Evolutionary conservation across 1,140 invertebrate genomes (phyloP).

Genomic region (Drosophila albomicans): DNA sequence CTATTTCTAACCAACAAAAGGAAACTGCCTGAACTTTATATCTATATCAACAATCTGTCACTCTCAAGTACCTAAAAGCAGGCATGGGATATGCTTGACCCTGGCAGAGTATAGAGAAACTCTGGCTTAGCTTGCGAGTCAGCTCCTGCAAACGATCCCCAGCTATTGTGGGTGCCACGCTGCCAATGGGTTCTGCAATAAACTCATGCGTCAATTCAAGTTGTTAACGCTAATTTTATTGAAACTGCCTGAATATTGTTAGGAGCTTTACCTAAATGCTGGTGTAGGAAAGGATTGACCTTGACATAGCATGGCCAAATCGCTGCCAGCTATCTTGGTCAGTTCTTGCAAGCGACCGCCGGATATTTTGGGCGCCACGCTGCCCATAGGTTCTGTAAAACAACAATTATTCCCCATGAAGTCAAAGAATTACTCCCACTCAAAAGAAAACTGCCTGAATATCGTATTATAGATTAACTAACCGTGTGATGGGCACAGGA

Average conservation of each 20-base stretch:
- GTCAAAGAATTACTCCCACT: background rate
- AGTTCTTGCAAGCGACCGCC: slow-evolving; percentile 82
- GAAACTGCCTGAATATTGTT: slow-evolving; percentile 40
- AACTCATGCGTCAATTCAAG: background rate
- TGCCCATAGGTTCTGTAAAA: slow-evolving; percentile 88
- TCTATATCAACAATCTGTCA: background rate
- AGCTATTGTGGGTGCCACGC: slow-evolving; percentile 88
- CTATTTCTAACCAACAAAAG: background rate
- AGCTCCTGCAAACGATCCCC: slow-evolving; percentile 87
- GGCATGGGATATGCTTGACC: slow-evolving; percentile 88
- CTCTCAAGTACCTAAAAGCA: slow-evolving; percentile 86
- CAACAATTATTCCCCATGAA: background rate
- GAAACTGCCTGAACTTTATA: slow-evolving; percentile 47
- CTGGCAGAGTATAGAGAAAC: slow-evolving; percentile 87
- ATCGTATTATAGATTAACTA: slow-evolving; percentile 4
- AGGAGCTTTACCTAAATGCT: slow-evolving; percentile 85
- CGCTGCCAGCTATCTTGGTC: slow-evolving; percentile 60
- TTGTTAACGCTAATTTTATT: background rate
- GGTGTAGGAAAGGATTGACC: slow-evolving; percentile 87
- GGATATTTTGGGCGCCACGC: slow-evolving; percentile 87
- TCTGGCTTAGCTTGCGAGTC: slow-evolving; percentile 72
- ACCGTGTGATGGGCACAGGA: slow-evolving; percentile 88
- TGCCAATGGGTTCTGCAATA: slow-evolving; percentile 88
- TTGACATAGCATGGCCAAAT: slow-evolving; percentile 86
- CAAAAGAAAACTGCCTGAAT: slow-evolving; percentile 25